Base-by-base conservation (phyloP, 2,888 invertebrate species). In the Sminthurides aquaticus region DNA sequence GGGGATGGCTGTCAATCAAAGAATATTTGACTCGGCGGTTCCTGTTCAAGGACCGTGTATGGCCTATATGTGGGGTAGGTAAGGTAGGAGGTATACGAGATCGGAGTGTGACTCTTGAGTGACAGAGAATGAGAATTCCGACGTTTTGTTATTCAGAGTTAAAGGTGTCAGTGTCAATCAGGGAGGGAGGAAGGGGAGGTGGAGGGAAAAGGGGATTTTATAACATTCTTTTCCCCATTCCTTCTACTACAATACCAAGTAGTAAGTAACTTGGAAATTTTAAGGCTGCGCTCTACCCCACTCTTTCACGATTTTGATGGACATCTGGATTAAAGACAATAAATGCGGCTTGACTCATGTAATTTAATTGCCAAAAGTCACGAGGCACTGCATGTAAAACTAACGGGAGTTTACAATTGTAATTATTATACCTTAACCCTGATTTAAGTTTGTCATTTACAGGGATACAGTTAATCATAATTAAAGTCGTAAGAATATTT, bases 141-240 rank as follows among this genome's bases (percentile, higher is more conserved):
- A 67, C 67, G 60, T 67, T 66, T 64, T 67, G 64, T 67, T 64
- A 60, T 60, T 67, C 64, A 49, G 49, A 64, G 61, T 64, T 63
- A 64, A 58, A 67, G 61, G 64, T 67, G 64, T 67, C 67, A 60
- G 57, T 67, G 67, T 67, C 67, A 67, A 64, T 67, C 67, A 67
- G 43, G 26, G 28, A 1, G 49, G 49, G 60, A 24, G 58, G 58
- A 43, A 58, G 43, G 34, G 28, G n/a, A 28, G 29, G 27, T n/a
- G n/a, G n/a, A 34, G 43, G 15, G 43, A 34, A 11, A 11, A 5
- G 43, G 5, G 43, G 5, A 34, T 15, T n/a, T 52, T 15, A 8
- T 52, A 20, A n/a, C 11, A 57, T 20, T 5, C 20, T 22, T 57
- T 18, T 57, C 22, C 5, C n/a, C 28, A 24, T 3, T 57, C 28